Base-by-base conservation (phyloP, 2,113 vertebrate species). In the Ammodytes marinus region DNA sequence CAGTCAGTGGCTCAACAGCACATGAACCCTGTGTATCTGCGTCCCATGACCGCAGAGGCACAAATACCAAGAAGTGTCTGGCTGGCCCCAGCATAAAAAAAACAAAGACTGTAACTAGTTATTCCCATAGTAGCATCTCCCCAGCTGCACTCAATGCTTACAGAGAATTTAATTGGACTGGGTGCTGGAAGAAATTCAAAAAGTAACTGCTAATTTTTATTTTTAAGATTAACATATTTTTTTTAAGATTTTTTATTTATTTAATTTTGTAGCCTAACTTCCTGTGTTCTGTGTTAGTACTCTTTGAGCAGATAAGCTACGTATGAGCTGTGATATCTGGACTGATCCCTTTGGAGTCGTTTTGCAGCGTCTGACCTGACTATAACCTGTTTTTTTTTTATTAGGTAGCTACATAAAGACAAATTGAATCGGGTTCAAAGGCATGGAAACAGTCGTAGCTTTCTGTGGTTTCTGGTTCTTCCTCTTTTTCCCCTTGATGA, bases 401-500 rank as follows among this genome's bases (percentile, higher is more conserved):
- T 3, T 46, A n/a, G 27, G 5, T 17, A 14, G 27, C 68, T 27
- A 57, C 27, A 50, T 13, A 9, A 8, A 60, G 52, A 60, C 57
- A 40, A 10, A 42, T n/a, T 67, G 53, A 71, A 35, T 54, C 5
- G 52, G 70, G 60, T 13, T 46, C 60, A 74, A 27, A 68, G 35
- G 54, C 43, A 69, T 61, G 65, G 52, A 47, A 70, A 72, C 65
- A 61, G 79, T 77, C 15, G 8, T 55, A 64, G 77, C 79, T 68
- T 76, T 80, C 73, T 77, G 78, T 64, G 27, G 63, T 65, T 81
- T 46, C 49, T 53, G 46, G 61, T 78, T 68, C 49, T 67, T 69
- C 74, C 65, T 81, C 55, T 19, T 0, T 78, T 87, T 80, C 74
- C 78, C 81, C 69, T 27, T 87, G 77, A 89, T 92, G 92, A 91